phyloP scores from a whole-genome alignment of 2,888 invertebrate genomes.

The Dinocampus coccinellae region DNA sequence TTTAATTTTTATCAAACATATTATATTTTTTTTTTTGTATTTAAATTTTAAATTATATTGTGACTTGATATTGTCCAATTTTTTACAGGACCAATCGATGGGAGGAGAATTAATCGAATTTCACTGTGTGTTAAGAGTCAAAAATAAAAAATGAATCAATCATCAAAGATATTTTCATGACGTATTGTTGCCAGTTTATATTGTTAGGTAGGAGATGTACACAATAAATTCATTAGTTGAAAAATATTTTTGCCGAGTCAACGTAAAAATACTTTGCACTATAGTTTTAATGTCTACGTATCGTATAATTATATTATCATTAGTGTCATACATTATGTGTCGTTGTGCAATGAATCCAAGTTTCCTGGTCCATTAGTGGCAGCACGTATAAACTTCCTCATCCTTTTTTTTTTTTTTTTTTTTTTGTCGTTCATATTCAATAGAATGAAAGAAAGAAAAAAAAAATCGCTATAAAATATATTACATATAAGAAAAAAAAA shows the following conservation, averaged over 20 bases:
- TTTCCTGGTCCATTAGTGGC: slow-evolving; percentile 5
- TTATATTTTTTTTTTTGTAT: too few species aligned
- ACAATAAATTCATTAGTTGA: slow-evolving; percentile 56
- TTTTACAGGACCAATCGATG: too few species aligned
- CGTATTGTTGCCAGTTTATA: slow-evolving; percentile 38
- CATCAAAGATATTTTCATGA: background rate
- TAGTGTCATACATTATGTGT: slow-evolving; percentile 50
- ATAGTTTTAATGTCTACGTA: slow-evolving; percentile 41
- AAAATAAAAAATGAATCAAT: background rate
- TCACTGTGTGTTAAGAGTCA: too few species aligned
- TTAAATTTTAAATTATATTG: too few species aligned
- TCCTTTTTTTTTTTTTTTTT: background rate
- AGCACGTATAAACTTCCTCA: background rate
- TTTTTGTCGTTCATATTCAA: too few species aligned
- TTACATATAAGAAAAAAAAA: background rate
- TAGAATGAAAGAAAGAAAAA: background rate
- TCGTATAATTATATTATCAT: slow-evolving; percentile 62
- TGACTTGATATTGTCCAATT: too few species aligned
- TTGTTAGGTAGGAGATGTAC: slow-evolving; percentile 38
- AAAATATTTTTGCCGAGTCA: slow-evolving; percentile 30
- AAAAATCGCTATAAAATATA: background rate
- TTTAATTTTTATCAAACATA: background rate
- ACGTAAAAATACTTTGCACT: slow-evolving; percentile 35
- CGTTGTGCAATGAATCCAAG: slow-evolving; percentile 2
- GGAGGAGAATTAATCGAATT: too few species aligned